A percentile compares a stretch with the other conserved stretches of the same genome.
Evolutionary conservation across 1,140 invertebrate genomes (phyloP).

Genomic region (Sycophila sp.): DNA sequence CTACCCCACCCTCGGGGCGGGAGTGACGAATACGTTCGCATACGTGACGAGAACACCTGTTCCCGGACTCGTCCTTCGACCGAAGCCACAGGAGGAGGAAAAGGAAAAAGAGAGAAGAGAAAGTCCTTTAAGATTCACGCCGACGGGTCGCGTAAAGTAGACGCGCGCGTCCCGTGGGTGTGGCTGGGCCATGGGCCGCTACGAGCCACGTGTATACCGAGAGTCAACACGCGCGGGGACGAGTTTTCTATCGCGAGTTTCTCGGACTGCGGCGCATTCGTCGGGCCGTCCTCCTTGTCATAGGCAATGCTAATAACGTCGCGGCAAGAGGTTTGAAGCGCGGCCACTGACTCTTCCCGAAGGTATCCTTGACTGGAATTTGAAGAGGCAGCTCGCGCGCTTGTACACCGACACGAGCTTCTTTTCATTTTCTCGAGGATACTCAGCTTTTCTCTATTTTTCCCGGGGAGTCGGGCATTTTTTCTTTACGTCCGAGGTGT

Average conservation of each 20-base stretch:
- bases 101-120: too few relatives aligned
- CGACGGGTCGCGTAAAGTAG: background rate
- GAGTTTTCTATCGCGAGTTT: background rate
- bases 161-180: too few relatives aligned
- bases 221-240: constrained; percentile 9
- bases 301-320: constrained; percentile 10
- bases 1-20: too few relatives aligned
- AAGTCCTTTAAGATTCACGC: background rate
- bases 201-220: background rate
- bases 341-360: too few relatives aligned
- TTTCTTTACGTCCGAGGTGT: too few relatives aligned
- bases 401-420: too few relatives aligned
- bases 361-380: background rate
- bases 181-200: background rate
- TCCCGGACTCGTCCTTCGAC: background rate
- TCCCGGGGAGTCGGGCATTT: too few relatives aligned
- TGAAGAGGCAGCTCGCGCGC: background rate
- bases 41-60: constrained; percentile 22
- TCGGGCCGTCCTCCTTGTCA: background rate
- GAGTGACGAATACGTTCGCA: background rate
- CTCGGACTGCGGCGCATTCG: background rate
- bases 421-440: too few relatives aligned
- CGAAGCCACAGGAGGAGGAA: too few relatives aligned
- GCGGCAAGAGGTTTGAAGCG: background rate
- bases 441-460: too few relatives aligned